phyloP scores from a whole-genome alignment of 2,888 invertebrate genomes.

The Mesorhabditis belari region DNA sequence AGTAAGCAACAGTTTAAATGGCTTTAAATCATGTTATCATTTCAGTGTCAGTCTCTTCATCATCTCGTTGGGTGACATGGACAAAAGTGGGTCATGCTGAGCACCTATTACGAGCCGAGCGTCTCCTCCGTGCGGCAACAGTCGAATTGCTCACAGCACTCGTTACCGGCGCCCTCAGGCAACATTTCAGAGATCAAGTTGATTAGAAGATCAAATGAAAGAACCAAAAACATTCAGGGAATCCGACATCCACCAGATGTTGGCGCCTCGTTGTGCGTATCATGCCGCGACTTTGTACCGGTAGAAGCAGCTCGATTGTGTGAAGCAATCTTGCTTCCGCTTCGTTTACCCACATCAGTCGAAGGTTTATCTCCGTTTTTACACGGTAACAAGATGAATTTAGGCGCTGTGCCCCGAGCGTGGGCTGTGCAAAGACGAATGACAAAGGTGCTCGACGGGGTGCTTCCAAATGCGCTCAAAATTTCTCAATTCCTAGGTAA shows the following conservation, averaged over 20 bases:
- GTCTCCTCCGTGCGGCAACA: slow-evolving; percentile 17
- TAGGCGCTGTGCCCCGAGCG: slow-evolving; percentile 57
- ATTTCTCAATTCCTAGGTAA: slow-evolving; percentile 5
- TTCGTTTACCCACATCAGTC: slow-evolving; percentile 58
- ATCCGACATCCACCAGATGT: slow-evolving; percentile 24
- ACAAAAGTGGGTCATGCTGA: slow-evolving; percentile 1
- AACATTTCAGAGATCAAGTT: slow-evolving; percentile 15
- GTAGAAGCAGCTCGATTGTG: slow-evolving; percentile 7
- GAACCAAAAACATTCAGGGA: slow-evolving; percentile 7
- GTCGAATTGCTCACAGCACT: slow-evolving; percentile 20
- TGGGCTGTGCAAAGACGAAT: slow-evolving; percentile 61
- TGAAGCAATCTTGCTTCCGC: slow-evolving; percentile 46
- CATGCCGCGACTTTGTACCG: slow-evolving; percentile 9
- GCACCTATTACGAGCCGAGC: slow-evolving; percentile 14
- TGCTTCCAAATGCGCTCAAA: slow-evolving; percentile 4
- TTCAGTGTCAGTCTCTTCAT: neutral
- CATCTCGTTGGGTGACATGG: neutral
- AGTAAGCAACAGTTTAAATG: neutral
- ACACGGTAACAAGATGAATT: neutral
- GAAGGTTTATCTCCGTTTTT: slow-evolving; percentile 57
- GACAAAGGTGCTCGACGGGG: slow-evolving; percentile 51
- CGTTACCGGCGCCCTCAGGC: slow-evolving; percentile 23
- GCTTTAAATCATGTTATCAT: too few relatives aligned
- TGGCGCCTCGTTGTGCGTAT: slow-evolving; percentile 13
- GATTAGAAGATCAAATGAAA: neutral